Base-by-base conservation (phyloP, 2,113 vertebrate genomes). In the Chloebia gouldiae region DNA sequence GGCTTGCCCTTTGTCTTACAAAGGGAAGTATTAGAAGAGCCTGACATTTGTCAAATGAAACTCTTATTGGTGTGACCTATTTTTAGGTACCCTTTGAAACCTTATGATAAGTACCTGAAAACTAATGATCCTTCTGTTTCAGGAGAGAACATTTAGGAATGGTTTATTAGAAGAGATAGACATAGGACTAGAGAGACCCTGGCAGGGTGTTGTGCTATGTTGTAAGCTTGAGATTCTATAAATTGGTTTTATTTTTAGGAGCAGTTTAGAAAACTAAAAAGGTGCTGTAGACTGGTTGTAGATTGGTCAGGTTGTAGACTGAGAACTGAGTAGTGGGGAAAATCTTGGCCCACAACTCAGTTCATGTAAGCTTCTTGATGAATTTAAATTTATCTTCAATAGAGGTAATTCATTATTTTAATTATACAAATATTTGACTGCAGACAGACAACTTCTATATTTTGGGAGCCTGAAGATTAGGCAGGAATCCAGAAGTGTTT, bases 31-130 rank as follows among this genome's bases (percentile, higher is more conserved):
- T 92, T 93, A 82, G 61, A 76, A 66, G 73, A 94, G 76, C 44
- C 83, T 95, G 59, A 73, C 87, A 89, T 90, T 96, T 96, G 83
- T 96, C 87, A 94, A 88, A 93, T 49, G 84, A 93, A 86, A 81
- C 78, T 93, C 59, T 81, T 88, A 91, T 83, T 35, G 5, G 76
- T 81, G 37, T 75, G 81, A 83, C 81, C 92, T 97, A 94, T 94
- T 96, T 97, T 96, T 93, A 95, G 88, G 75, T 81, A 85, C 30
- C n/a, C 50, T 92, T 93, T 93, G 88, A 88, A 95, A 94, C 69
- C 39, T 70, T 27, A 27, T 27, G 66, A 56, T 82, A 96, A 95
- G 28, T 79, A 51, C 66, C 82, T 73, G 53, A 61, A 79, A 86
- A 42, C 66, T 95, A 89, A 81, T 7, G 24, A 83, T 90, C 71